Percentiles rank a stretch among this genome's conserved stretches.
Conservation (phyloP, 2,113 vertebrate genomes). For the Oenanthe oenanthe region DNA sequence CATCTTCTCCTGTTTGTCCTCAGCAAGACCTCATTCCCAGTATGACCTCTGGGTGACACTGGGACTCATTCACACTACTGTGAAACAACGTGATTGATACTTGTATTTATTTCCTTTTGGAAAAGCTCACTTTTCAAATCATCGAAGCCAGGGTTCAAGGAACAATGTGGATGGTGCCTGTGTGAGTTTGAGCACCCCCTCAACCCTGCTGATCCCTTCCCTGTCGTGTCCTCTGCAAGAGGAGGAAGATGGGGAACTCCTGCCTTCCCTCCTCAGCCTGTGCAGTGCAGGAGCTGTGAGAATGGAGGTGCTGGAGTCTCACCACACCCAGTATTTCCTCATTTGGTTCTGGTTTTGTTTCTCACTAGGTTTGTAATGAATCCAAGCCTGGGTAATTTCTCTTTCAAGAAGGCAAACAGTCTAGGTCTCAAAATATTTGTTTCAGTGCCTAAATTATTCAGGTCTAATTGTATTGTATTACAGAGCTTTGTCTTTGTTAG, state of each 20-base stretch:
- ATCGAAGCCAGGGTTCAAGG: neutral
- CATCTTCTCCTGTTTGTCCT: neutral
- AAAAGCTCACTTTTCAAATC: neutral
- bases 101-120: neutral
- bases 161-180: neutral
- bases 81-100: neutral
- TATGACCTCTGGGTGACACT: neutral
- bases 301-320: neutral
- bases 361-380: neutral
- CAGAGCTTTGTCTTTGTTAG: slow-evolving; percentile 48
- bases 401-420: slow-evolving; percentile 14
- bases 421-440: slow-evolving; percentile 6
- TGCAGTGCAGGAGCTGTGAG: neutral
- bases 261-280: neutral
- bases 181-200: neutral
- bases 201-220: neutral
- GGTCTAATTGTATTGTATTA: slow-evolving; percentile 33
- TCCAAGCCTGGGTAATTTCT: neutral
- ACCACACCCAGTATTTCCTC: neutral
- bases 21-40: neutral
- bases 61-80: neutral
- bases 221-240: fast-evolving
- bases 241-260: neutral
- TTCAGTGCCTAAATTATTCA: slow-evolving; percentile 48
- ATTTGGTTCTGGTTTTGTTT: neutral